Evolutionary conservation across 2,888 invertebrate species (phyloP).

Genomic region (Phyto melanocephala): DNA sequence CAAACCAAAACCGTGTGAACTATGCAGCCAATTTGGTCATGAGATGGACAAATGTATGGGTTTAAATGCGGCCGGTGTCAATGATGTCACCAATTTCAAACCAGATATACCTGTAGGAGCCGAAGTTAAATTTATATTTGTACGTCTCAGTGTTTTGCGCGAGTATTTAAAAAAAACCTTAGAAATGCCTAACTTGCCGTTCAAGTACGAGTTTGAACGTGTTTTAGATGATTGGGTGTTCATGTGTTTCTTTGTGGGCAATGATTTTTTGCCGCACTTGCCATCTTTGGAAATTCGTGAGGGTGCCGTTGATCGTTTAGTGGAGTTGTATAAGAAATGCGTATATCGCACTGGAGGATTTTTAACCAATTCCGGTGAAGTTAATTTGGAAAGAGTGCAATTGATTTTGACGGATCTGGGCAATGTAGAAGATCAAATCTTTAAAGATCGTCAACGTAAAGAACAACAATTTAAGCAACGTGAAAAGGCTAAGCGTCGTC

Average conservation of each 20-base stretch:
- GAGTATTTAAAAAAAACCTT: conserved; percentile 96
- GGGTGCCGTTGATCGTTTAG: conserved; percentile 95
- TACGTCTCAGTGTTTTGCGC: conserved; percentile 93
- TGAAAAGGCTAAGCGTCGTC: conserved; percentile 85
- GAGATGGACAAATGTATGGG: conserved; percentile 96
- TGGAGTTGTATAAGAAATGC: conserved; percentile 94
- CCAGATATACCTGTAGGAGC: conserved; percentile 83
- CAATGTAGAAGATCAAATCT: conserved; percentile 97
- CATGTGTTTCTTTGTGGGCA: conserved; percentile 99
- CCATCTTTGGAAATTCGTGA: conserved; percentile 98
- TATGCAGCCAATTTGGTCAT: conserved; percentile 94
- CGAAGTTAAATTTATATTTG: conserved; percentile 94
- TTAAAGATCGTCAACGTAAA: conserved; percentile 92
- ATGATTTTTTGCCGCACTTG: conserved; percentile 98
- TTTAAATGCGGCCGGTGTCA: conserved; percentile 80
- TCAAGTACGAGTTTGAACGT: conserved; percentile 95
- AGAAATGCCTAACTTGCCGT: conserved; percentile 94
- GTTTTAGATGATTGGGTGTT: conserved; percentile 98
- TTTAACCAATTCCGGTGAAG: conserved; percentile 96
- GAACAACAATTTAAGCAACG: conserved; percentile 90
- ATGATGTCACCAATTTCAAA: conserved; percentile 78
- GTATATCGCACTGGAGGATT: conserved; percentile 97
- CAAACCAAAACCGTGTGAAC: conserved; percentile 95
- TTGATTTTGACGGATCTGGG: conserved; percentile 96
- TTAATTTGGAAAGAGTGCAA: conserved; percentile 95